phyloP scores from a whole-genome alignment of 2,888 invertebrate genomes.

The Polydesmus complanatus region DNA sequence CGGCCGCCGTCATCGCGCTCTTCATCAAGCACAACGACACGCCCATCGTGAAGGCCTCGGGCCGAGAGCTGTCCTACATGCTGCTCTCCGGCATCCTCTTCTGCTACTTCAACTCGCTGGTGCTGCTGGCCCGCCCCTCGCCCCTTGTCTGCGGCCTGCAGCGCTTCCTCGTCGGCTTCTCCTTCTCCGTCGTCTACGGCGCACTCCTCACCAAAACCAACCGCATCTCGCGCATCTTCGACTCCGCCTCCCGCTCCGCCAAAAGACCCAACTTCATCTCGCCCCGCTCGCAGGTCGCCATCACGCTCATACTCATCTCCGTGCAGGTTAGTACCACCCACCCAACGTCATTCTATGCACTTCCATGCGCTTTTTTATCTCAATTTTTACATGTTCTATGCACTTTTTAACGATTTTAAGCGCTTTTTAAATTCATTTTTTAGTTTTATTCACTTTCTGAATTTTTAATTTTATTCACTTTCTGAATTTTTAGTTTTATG shows the following conservation, averaged over 20 bases:
- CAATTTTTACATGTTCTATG: too few species aligned
- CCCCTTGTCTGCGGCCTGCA: conserved; percentile 44
- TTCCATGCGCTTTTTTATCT: too few species aligned
- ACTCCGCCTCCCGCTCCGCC: conserved; percentile 47
- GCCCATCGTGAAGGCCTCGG: conserved; percentile 47
- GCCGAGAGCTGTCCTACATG: conserved; percentile 48
- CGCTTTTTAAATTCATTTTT: too few species aligned
- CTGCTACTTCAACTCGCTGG: conserved; percentile 49
- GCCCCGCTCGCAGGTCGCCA: conserved; percentile 48
- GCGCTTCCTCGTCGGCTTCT: conserved; percentile 50
- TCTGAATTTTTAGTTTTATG: too few species aligned
- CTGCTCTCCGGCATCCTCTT: conserved; percentile 46
- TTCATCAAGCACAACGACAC: conserved; percentile 51
- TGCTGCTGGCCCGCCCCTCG: conserved; percentile 44
- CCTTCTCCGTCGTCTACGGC: conserved; percentile 49
- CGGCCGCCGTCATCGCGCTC: conserved; percentile 44
- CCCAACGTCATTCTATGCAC: too few species aligned
- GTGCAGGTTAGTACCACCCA: too few species aligned
- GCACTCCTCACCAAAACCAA: conserved; percentile 52
- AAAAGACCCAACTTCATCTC: conserved; percentile 49
- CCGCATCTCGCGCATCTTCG: conserved; percentile 47
- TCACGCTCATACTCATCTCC: conserved; percentile 43
- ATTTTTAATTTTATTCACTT: too few species aligned
- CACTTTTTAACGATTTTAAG: too few species aligned
- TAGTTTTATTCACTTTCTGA: too few species aligned